These are phyloP conservation scores for Rosalia funebris DNA, from an alignment of 2,888 invertebrate species.

Conservation along the genomic window DNA sequence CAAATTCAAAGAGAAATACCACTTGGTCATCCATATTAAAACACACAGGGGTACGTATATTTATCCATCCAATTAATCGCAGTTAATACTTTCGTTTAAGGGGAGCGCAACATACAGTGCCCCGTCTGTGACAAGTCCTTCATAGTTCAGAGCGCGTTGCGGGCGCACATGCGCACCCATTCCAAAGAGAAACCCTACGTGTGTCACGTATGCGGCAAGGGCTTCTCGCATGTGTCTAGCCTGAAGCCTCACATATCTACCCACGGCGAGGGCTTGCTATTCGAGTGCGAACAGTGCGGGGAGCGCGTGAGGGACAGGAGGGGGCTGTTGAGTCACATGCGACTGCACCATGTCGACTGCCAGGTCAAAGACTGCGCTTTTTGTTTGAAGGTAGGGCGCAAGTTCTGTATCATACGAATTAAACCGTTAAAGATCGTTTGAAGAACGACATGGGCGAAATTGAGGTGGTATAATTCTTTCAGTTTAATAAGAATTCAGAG, in stretches of 20 bases:
- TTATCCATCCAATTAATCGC: not conserved
- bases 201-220: conserved; percentile 12
- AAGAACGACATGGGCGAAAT: too few species aligned
- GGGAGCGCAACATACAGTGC: conserved; percentile 11
- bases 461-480: not conserved
- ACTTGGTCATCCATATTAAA: conserved; percentile 9
- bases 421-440: too few species aligned
- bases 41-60: conserved; percentile 9
- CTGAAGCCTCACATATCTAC: conserved; percentile 14
- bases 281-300: conserved; percentile 11
- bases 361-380: conserved; percentile 2
- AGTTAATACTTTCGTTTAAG: not conserved
- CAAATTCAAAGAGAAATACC: conserved; percentile 12
- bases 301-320: conserved; percentile 13
- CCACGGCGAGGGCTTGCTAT: conserved; percentile 10
- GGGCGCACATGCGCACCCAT: conserved; percentile 19
- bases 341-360: conserved; percentile 6
- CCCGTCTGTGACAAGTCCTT: conserved; percentile 6
- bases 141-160: conserved; percentile 12
- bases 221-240: conserved; percentile 11
- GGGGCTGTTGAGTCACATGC: conserved; percentile 9
- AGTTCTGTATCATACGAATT: too few species aligned
- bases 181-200: conserved; percentile 20
- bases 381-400: conserved; percentile 5
- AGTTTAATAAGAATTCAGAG: not conserved